Base-by-base conservation (phyloP, 2,888 invertebrate species). In the Myopa tessellatipennis region DNA sequence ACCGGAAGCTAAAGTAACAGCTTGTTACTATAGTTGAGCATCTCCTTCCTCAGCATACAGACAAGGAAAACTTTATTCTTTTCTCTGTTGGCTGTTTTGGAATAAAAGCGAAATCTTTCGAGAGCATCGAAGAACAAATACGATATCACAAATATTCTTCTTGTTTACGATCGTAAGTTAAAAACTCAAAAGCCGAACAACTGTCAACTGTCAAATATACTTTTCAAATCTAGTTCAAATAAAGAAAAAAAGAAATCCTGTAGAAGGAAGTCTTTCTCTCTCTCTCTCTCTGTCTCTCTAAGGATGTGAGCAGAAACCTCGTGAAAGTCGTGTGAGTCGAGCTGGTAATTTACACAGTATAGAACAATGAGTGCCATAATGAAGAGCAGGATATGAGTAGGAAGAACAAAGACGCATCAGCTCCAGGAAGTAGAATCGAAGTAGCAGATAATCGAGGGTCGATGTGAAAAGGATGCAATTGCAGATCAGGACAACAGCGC, bases 81-180 rank as follows among this genome's bases (percentile, higher is more conserved):
- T 45, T 8, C 10, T 10, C 45, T 10, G 45, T 45, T 45, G 45
- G 7, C 10, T 10, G 7, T 45, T 45, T 8, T 45, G 45, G 7
- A 45, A 45, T 45, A 6, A 6, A 8, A 8, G 45, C 45, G 45
- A 45, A 45, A 45, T 45, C 45, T 45, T 45, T 10, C 45, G 45
- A 45, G 6, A 10, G 45, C 1, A 10, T 8, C 45, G 45, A 10
- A 45, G 45, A 10, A 45, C 45, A 10, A 45, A 26, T 45, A 8
- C 45, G 10, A 45, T 45, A 10, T 45, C 10, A 26, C 26, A 26
- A 26, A 8, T 45, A 10, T 34, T 38, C 38, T 14, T 80, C 81
- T 71, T 85, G 85, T 86, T 85, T 86, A 85, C 81, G 85, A 83
- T 86, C 86, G 84, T 85, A 85, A 86, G 84, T 85, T 85, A 82